Evolutionary conservation across 2,797 vertebrate species (phyloP), one percentile per base, ranked within the genome.

Genomic region (Epinephelus awoara): DNA sequence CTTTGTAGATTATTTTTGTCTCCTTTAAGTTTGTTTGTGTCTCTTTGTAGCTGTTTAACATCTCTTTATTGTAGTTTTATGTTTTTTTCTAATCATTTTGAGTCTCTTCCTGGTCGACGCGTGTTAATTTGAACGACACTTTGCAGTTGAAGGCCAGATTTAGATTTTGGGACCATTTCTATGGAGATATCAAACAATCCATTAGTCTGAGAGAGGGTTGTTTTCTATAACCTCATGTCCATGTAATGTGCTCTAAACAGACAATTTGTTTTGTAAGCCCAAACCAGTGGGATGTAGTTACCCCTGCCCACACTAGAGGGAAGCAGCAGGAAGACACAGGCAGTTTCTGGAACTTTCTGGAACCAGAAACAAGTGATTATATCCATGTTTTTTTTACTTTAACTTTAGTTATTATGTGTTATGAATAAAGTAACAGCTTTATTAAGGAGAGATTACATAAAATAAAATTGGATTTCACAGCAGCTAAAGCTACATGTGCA

Each of bases 231-330:
- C 6, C 47, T n/a, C 25, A 25, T 6, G 0, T 23, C 6, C 13
- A n/a, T 14, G 15, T 63, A 57, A 67, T 40, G 11, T n/a, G 23
- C 29, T 42, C 19, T 52, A 46, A 69, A 71, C 29, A 19, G 17
- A 46, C 55, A 38, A 15, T 15, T 47, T 21, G 7, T 5, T 18
- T 5, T 25, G 1, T 11, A n/a, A 8, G 10, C 59, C 15, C 3
- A 14, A n/a, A 25, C 13, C 51, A 42, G 19, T 21, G 17, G 25
- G 42, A 77, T 84, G 89, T 54, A 87, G 75, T 90, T 68, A 58
- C 47, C 19, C 0, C 11, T 40, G 44, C 34, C 51, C 51, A 83
- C 89, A 82, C 89, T 85, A 91, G 90, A 85, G 85, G 90, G 87
- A 86, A 83, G 79, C 79, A 84, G 46, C 61, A 76, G 40, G 59